Base-by-base conservation (phyloP, 23 tunicate genomes). In the Corella eumyota region DNA sequence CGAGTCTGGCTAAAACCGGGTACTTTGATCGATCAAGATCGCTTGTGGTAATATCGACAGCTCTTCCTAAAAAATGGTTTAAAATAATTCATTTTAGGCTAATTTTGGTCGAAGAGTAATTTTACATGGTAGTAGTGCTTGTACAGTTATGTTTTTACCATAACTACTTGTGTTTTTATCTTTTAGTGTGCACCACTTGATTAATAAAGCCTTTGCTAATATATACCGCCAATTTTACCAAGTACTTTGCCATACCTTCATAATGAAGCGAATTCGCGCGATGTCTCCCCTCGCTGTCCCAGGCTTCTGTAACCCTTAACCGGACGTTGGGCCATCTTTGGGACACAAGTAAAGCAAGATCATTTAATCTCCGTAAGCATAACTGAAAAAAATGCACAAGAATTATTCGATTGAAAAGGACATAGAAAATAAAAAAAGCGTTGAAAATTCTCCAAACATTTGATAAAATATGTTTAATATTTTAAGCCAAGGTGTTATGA, bases 1-100 rank as follows among this genome's bases (percentile, higher is more conserved):
- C 90, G 19, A 80, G 73, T 30, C 90, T 58, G n/a, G 90, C 90
- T 9, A 80, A 60, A 15, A 80, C 49, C 17, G 80, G 80, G 58
- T 80, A 80, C 47, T 80, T 80, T 4, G 34, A 28, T 9, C 61
- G 61, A 36, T 80, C 90, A 32, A 40, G 32, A 30, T 80, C 90
- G 36, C 31, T 65, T 0, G 90, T 80, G 45, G 74, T 80, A n/a
- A 80, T 66, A 34, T 80, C 90, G n/a, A 80, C 73, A 9, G 90
- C 90, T 72, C 90, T 34, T 2, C 90, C 90, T 79, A 70, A 6
- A 17, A 5, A 0, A 58, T 6, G 34, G n/a, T n/a, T n/a, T n/a
- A n/a, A n/a, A n/a, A n/a, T n/a, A n/a, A n/a, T n/a, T n/a, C n/a
- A n/a, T n/a, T n/a, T n/a, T n/a, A n/a, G n/a, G n/a, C n/a, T n/a